These are phyloP conservation scores for Cochlearius cochlearius DNA, from an alignment of 2,113 vertebrate species.

Conservation along the genomic window DNA sequence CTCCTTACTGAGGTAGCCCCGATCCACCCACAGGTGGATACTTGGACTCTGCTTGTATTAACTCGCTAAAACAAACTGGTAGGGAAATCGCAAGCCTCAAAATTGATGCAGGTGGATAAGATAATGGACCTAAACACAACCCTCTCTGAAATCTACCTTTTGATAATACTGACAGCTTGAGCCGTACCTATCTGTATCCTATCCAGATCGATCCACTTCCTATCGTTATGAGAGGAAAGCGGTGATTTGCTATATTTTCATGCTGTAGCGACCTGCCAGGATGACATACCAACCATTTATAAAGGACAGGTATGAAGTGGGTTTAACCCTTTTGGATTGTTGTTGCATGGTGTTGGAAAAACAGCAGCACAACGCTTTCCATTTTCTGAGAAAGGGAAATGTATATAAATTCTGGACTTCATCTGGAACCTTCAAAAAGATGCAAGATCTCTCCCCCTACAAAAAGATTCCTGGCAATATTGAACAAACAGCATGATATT, in stretches of 20 bases:
- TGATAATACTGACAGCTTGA: neutral
- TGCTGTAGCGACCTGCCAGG: neutral
- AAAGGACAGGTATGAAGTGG: neutral
- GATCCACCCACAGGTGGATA: rapidly evolving
- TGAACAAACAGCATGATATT: neutral
- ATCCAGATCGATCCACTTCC: neutral
- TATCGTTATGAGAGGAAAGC: neutral
- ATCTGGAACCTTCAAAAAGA: neutral
- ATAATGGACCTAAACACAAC: neutral
- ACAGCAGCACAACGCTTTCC: neutral
- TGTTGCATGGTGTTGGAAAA: neutral
- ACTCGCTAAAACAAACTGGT: neutral
- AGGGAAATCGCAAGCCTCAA: neutral
- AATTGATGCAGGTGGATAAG: neutral
- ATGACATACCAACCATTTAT: neutral
- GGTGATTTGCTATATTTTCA: neutral
- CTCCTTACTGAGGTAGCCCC: neutral
- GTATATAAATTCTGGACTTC: neutral
- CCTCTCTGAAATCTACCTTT: neutral
- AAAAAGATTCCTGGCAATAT: neutral
- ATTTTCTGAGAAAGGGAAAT: neutral
- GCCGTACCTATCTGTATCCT: neutral
- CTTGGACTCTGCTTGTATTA: neutral
- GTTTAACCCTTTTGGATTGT: neutral
- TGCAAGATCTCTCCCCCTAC: no score